Percentiles rank a stretch among this genome's conserved stretches.
These are phyloP conservation scores for Aegithalos caudatus DNA, from an alignment of 2,113 vertebrate species.

Conservation along the genomic window DNA sequence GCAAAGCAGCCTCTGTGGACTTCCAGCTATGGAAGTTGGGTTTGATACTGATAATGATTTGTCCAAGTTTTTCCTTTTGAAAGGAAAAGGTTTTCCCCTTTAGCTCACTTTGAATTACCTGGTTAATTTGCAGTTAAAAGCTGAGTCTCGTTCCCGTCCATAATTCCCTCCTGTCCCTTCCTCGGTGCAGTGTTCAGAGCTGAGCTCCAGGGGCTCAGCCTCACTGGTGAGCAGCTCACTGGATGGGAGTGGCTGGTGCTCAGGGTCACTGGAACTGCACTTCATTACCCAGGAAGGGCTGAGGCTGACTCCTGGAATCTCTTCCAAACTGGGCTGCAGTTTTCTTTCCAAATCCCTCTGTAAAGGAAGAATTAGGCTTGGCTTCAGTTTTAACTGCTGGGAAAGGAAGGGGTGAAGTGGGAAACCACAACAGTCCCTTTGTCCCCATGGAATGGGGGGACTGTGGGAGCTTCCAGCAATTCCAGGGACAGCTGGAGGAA, in stretches of 20 bases:
- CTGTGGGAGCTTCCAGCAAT: not conserved
- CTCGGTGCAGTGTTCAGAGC: not conserved
- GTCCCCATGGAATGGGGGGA: not conserved
- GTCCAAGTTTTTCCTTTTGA: not conserved
- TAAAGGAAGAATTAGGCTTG: not conserved
- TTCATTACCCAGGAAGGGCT: not conserved
- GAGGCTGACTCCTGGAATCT: not conserved
- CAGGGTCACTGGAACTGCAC: not conserved
- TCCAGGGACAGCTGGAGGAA: not conserved
- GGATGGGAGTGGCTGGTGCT: too few species aligned
- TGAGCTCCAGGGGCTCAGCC: not conserved
- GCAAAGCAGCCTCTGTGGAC: not conserved
- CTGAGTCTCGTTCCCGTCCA: not conserved
- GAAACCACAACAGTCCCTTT: not conserved
- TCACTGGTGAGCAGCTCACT: too few species aligned
- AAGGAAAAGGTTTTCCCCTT: not conserved
- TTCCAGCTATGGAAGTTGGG: not conserved
- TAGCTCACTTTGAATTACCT: not conserved
- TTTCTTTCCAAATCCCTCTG: not conserved
- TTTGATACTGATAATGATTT: not conserved
- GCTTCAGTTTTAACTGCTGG: not conserved
- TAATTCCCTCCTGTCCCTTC: not conserved
- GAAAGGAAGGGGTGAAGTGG: not conserved
- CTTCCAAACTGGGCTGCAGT: not conserved
- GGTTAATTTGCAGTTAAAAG: not conserved